Conservation (phyloP, 92 coral and sea anemone genomes). For the Bergia sp. region DNA sequence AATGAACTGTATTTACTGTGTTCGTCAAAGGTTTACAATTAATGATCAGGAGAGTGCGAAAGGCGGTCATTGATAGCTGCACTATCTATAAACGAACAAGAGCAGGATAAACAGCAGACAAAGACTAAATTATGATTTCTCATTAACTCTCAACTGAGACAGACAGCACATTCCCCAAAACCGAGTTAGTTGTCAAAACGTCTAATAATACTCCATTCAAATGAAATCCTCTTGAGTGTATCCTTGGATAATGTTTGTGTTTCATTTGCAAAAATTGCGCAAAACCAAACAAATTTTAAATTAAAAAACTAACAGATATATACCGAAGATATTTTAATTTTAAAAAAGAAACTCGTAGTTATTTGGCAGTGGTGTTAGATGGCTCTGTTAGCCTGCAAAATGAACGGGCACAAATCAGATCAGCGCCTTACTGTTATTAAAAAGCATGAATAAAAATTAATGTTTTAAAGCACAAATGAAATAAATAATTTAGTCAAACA, state of each 20-base stretch:
- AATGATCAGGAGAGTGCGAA: neutral
- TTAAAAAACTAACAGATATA: neutral
- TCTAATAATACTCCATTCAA: neutral
- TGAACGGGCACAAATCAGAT: neutral
- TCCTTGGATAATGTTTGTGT: neutral
- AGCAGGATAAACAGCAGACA: neutral
- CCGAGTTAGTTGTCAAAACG: neutral
- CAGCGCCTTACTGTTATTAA: neutral
- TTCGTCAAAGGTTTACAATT: neutral
- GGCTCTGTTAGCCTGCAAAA: no score
- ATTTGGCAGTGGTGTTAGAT: no score
- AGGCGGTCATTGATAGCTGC: neutral
- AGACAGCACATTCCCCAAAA: neutral
- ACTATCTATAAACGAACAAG: neutral
- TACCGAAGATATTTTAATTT: neutral
- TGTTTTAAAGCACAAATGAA: neutral
- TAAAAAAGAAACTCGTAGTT: neutral
- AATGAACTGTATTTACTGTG: conserved; percentile 7
- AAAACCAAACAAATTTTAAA: neutral
- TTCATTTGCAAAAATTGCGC: neutral
- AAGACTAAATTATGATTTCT: neutral
- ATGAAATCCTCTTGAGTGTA: neutral
- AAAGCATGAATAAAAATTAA: neutral
- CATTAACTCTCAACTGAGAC: neutral
- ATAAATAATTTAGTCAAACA: neutral